phyloP scores from a whole-genome alignment of 2,888 invertebrate species.

The Volucella inflata region DNA sequence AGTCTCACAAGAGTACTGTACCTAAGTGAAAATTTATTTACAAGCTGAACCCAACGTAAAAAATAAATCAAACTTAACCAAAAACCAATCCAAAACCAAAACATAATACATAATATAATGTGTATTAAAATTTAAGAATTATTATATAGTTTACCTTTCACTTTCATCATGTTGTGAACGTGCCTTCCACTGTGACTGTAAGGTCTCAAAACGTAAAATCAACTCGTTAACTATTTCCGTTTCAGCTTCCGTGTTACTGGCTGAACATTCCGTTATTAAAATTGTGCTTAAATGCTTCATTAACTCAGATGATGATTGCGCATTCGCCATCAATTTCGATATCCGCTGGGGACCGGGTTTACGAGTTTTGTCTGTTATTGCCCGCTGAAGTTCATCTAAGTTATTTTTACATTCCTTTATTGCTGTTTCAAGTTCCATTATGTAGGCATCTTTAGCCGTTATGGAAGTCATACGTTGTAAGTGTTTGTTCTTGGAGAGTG shows the following conservation, averaged over 20 bases:
- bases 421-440: conserved; percentile 90
- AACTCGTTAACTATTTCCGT: conserved; percentile 87
- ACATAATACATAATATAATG: conserved; percentile 34
- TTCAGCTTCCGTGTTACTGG: conserved; percentile 87
- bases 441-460: conserved; percentile 92
- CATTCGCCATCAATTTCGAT: conserved; percentile 90
- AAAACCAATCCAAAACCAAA: conserved; percentile 35
- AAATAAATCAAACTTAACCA: conserved; percentile 29
- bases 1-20: background rate
- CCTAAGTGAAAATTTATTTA: background rate
- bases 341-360: conserved; percentile 89
- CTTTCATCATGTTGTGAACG: conserved; percentile 91
- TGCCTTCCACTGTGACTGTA: conserved; percentile 89
- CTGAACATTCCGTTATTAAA: conserved; percentile 89
- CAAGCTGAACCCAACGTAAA: conserved; percentile 74
- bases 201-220: conserved; percentile 87
- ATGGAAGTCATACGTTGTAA: conserved; percentile 87
- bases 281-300: conserved; percentile 91
- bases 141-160: conserved; percentile 86
- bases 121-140: background rate
- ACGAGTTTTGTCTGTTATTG: conserved; percentile 86
- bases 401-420: conserved; percentile 89
- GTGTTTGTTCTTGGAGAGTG: conserved; percentile 85
- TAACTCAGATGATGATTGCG: conserved; percentile 92
- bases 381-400: conserved; percentile 87